Percentiles rank a stretch among this genome's conserved stretches.
These are phyloP conservation scores for Latrodectus elegans DNA, from an alignment of 2,888 invertebrate species.

Conservation along the genomic window DNA sequence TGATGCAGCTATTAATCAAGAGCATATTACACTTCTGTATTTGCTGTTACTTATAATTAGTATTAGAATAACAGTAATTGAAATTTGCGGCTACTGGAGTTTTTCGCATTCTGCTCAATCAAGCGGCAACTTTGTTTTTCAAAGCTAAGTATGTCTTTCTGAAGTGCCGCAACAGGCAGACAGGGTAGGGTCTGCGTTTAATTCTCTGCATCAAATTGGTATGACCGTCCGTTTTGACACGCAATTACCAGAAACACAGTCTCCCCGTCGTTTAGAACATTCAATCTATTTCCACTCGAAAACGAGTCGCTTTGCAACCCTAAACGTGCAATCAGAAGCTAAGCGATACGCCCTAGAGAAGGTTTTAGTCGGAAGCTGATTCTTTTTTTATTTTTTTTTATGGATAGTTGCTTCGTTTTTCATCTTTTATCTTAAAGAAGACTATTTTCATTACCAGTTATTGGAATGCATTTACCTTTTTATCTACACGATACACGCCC, in stretches of 20 bases:
- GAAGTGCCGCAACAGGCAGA: not conserved
- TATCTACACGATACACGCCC: slow-evolving; percentile 30
- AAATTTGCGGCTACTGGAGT: no score
- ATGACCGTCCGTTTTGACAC: slow-evolving; percentile 41
- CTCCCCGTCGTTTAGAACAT: slow-evolving; percentile 28
- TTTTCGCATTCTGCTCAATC: no score
- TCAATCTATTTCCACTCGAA: slow-evolving; percentile 44
- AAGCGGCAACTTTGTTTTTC: no score
- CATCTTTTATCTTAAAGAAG: not conserved
- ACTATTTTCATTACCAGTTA: slow-evolving; percentile 42
- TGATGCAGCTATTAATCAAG: no score
- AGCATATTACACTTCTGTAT: no score
- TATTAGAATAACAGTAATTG: no score
- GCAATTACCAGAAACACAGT: slow-evolving; percentile 50
- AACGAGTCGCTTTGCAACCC: slow-evolving; percentile 23
- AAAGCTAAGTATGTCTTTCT: not conserved
- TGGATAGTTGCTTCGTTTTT: not conserved
- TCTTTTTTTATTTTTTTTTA: slow-evolving; percentile 7
- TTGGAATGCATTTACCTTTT: slow-evolving; percentile 48
- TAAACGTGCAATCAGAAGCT: slow-evolving; percentile 42
- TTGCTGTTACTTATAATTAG: no score
- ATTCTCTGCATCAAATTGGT: slow-evolving; percentile 56
- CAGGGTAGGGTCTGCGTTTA: slow-evolving; percentile 11
- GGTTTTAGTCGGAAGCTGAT: slow-evolving; percentile 12
- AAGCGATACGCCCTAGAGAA: slow-evolving; percentile 47